Conservation (phyloP, 2,888 invertebrate genomes). For the Vandiemenella viatica region DNA sequence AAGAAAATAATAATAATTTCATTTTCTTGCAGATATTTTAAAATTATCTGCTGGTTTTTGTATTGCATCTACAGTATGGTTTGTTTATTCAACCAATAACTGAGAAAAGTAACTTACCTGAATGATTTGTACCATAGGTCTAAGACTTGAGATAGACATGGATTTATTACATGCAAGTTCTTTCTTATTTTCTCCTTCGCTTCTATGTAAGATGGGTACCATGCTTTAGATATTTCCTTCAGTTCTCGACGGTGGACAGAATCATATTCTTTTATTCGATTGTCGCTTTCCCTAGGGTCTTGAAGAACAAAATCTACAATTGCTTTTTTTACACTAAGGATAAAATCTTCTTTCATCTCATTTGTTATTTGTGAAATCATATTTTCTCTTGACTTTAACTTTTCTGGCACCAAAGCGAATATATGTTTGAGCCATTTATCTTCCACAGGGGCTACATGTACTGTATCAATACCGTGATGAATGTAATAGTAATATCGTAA, state of each 20-base stretch:
- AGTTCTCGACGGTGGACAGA: constrained; percentile 41
- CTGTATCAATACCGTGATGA: constrained; percentile 77
- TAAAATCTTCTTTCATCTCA: constrained; percentile 63
- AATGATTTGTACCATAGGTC: constrained; percentile 70
- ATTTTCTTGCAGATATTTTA: background rate
- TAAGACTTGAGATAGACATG: constrained; percentile 62
- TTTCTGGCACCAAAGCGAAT: constrained; percentile 29
- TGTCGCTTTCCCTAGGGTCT: constrained; percentile 37
- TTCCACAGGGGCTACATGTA: constrained; percentile 74
- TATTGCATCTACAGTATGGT: too few species aligned
- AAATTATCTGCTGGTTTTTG: too few species aligned
- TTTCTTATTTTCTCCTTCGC: constrained; percentile 22
- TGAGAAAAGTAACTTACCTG: constrained; percentile 32
- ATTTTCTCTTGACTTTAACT: constrained; percentile 19
- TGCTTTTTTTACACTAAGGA: constrained; percentile 77
- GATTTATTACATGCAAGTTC: constrained; percentile 61
- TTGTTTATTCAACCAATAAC: too few species aligned
- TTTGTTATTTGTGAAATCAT: constrained; percentile 4
- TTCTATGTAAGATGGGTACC: constrained; percentile 37
- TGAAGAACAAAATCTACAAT: constrained; percentile 82
- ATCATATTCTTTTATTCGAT: constrained; percentile 26
- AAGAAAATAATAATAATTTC: constrained; percentile 1
- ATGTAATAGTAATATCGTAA: constrained; percentile 81
- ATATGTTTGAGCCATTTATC: constrained; percentile 45
- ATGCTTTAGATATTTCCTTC: constrained; percentile 46